Evolutionary conservation across 30 jellyfish, hydroid and myxozoan species (phyloP).

Genomic region (Cassiopea xamachana): DNA sequence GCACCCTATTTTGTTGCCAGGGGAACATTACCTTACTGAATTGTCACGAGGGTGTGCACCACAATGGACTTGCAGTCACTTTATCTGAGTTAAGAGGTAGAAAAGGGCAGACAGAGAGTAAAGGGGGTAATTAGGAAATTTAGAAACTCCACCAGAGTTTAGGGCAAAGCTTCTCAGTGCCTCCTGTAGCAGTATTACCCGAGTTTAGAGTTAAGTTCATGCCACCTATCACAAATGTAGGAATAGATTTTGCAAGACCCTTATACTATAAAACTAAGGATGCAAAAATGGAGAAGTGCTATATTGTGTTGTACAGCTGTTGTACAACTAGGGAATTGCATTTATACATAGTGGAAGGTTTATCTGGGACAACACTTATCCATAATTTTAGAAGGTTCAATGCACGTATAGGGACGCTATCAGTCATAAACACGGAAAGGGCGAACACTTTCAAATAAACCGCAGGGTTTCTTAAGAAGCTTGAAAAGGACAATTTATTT

Average conservation of each 20-base stretch:
- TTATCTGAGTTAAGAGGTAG: constrained; percentile 1
- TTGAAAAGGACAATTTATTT: no score
- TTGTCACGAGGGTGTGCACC: constrained; percentile 25
- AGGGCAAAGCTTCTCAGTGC: constrained; percentile 6
- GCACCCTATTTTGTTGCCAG: neutral
- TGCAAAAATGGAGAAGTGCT: constrained; percentile 17
- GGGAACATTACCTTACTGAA: constrained; percentile 3
- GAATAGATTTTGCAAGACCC: constrained; percentile 35
- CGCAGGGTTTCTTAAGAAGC: neutral
- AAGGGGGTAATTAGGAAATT: constrained; percentile 5
- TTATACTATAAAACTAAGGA: neutral
- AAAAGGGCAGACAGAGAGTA: constrained; percentile 25
- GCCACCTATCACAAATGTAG: constrained; percentile 22
- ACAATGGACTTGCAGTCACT: constrained; percentile 11
- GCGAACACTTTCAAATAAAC: constrained; percentile 9
- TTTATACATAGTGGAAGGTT: neutral
- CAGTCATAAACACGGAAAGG: neutral
- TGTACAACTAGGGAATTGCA: constrained; percentile 20
- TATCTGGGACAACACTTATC: constrained; percentile 13
- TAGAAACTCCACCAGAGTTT: neutral
- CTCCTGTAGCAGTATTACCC: constrained; percentile 15
- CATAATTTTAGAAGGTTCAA: constrained; percentile 6
- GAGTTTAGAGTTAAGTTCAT: neutral
- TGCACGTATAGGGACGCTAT: constrained; percentile 10
- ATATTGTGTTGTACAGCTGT: constrained; percentile 27